Percentiles rank a stretch among this genome's conserved stretches.
Evolutionary conservation across 2,113 vertebrate species (phyloP).

Genomic region (Hippopotamus amphibius): DNA sequence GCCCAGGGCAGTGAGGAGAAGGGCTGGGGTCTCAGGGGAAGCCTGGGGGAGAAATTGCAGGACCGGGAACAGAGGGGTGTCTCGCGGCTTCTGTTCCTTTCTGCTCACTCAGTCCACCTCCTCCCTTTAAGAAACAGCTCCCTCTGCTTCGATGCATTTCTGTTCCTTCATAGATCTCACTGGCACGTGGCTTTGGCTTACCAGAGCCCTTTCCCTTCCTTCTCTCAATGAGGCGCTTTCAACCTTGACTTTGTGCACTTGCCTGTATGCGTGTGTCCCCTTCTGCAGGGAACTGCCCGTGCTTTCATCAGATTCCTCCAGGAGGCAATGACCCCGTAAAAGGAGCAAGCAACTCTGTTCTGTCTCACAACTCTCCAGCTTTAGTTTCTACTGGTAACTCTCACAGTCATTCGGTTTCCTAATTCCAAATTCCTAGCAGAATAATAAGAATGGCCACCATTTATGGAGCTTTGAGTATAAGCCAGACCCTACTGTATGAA

Average conservation of each 20-base stretch:
- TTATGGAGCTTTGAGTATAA: constrained; percentile 4
- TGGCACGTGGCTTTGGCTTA: neutral
- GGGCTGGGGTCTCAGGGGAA: neutral
- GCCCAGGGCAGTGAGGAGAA: neutral
- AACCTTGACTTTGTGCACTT: neutral
- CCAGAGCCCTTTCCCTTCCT: neutral
- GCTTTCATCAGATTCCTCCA: neutral
- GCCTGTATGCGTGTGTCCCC: neutral
- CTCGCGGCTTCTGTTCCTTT: neutral
- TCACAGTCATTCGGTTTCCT: neutral
- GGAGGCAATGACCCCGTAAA: neutral
- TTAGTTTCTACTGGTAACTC: neutral
- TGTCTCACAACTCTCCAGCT: neutral
- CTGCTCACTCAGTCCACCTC: neutral
- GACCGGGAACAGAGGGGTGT: neutral
- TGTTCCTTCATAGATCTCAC: neutral
- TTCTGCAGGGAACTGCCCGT: neutral
- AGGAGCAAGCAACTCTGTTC: neutral
- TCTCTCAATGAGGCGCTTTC: neutral
- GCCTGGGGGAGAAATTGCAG: neutral
- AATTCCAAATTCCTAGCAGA: neutral
- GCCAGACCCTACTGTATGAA: neutral
- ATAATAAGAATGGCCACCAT: neutral
- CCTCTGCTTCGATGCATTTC: neutral
- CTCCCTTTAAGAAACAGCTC: neutral